Evolutionary conservation across 2,113 vertebrate species (phyloP).

Genomic region (Setophaga coronata): DNA sequence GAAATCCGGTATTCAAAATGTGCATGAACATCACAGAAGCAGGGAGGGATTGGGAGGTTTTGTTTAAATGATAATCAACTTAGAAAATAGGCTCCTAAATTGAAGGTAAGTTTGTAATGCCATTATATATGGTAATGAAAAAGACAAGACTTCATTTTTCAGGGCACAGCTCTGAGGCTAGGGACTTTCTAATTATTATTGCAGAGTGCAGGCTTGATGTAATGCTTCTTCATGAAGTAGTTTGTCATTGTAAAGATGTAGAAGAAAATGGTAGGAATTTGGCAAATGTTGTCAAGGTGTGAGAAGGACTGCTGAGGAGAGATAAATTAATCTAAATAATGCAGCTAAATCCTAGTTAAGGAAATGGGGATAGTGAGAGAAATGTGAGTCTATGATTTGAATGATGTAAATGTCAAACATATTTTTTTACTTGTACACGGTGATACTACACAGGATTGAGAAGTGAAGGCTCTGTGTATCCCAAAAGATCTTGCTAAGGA

Average conservation of each 20-base stretch:
- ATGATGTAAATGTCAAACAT: neutral
- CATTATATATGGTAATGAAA: neutral
- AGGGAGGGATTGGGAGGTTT: neutral
- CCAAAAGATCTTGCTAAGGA: neutral
- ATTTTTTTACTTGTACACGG: neutral
- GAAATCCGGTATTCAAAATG: neutral
- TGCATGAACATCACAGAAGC: neutral
- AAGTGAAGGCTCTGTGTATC: neutral
- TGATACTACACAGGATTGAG: neutral
- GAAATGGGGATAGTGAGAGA: neutral
- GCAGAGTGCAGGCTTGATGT: neutral
- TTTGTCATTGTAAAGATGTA: neutral
- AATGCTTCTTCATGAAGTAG: neutral
- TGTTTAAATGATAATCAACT: neutral
- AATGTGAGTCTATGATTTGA: neutral
- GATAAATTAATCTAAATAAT: neutral
- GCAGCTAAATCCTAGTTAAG: neutral
- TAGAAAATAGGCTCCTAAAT: neutral
- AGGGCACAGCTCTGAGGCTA: neutral
- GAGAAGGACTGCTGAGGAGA: neutral
- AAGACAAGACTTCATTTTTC: neutral
- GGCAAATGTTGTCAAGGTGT: neutral
- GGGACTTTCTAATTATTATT: neutral
- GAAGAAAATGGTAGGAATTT: neutral
- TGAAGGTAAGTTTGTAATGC: neutral